Conservation (phyloP, 2,888 invertebrate genomes). For the Ectemnius cavifrons region DNA sequence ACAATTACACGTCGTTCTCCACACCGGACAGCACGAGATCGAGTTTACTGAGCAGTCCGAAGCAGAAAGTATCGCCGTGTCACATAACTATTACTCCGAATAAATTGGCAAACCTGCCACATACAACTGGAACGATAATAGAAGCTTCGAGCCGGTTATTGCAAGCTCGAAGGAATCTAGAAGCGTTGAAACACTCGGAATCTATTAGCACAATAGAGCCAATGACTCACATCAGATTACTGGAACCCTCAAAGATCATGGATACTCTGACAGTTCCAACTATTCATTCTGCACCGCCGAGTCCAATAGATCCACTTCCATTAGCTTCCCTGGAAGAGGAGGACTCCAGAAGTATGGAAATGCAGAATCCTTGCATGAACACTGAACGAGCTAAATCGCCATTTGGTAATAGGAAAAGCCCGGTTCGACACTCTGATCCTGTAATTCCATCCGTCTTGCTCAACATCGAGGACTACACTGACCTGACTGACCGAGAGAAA, state of each 20-base stretch:
- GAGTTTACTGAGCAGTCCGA: constrained; percentile 42
- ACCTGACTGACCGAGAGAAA: constrained; percentile 42
- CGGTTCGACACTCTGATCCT: constrained; percentile 68
- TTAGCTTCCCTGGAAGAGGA: constrained; percentile 62
- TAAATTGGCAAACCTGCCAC: constrained; percentile 61
- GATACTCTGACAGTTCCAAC: constrained; percentile 66
- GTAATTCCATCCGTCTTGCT: constrained; percentile 69
- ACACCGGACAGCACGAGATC: constrained; percentile 45
- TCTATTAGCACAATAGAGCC: constrained; percentile 61
- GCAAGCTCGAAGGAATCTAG: constrained; percentile 50
- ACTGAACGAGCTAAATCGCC: constrained; percentile 31
- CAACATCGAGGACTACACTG: constrained; percentile 69
- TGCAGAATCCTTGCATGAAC: constrained; percentile 15
- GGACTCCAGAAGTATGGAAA: constrained; percentile 33
- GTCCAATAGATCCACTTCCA: constrained; percentile 70
- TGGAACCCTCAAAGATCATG: constrained; percentile 59
- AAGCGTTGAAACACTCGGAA: constrained; percentile 64
- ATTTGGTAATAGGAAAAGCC: constrained; percentile 51
- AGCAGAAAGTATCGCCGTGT: constrained; percentile 52
- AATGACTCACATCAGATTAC: constrained; percentile 46
- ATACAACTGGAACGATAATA: constrained; percentile 41
- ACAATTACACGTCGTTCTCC: constrained; percentile 55
- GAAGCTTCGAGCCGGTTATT: constrained; percentile 34
- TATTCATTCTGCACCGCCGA: constrained; percentile 73
- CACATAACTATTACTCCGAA: constrained; percentile 69